phyloP scores from a whole-genome alignment of 2,113 vertebrate species.

The Periophthalmodon schlosseri region DNA sequence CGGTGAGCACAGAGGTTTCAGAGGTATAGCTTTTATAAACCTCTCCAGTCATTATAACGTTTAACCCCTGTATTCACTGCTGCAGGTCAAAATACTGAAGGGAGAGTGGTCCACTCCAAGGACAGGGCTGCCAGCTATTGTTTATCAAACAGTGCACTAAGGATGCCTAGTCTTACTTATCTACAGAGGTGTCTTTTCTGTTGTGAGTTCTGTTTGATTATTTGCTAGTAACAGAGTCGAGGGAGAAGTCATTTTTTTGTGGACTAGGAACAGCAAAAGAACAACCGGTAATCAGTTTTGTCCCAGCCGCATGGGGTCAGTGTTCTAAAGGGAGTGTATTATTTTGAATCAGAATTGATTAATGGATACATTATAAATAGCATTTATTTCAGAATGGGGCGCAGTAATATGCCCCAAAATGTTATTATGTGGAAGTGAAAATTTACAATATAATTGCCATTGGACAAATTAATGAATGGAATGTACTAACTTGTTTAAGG shows the following conservation, averaged over 20 bases:
- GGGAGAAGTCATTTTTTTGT: background rate
- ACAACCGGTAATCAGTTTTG: too few relatives aligned
- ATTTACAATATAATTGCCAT: too few relatives aligned
- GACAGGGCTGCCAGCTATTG: background rate
- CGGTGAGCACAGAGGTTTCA: conserved; percentile 25
- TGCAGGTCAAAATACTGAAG: conserved; percentile 20
- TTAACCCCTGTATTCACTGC: conserved; percentile 47
- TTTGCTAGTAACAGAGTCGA: background rate
- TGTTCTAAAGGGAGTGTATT: too few relatives aligned
- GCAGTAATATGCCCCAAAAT: too few relatives aligned
- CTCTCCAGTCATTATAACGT: conserved; percentile 34
- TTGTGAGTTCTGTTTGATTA: background rate
- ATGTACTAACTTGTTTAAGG: too few relatives aligned
- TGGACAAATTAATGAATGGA: too few relatives aligned
- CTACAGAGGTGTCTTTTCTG: background rate
- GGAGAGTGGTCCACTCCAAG: background rate
- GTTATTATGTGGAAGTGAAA: too few relatives aligned
- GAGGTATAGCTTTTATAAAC: conserved; percentile 23
- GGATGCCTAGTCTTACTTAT: background rate
- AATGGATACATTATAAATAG: too few relatives aligned
- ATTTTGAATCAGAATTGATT: too few relatives aligned
- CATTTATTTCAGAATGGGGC: too few relatives aligned
- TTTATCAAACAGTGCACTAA: background rate
- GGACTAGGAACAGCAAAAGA: background rate
- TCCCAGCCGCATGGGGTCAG: too few relatives aligned